Evolutionary conservation across 1,140 invertebrate species (phyloP).

Genomic region (Metopolophium dirhodum): DNA sequence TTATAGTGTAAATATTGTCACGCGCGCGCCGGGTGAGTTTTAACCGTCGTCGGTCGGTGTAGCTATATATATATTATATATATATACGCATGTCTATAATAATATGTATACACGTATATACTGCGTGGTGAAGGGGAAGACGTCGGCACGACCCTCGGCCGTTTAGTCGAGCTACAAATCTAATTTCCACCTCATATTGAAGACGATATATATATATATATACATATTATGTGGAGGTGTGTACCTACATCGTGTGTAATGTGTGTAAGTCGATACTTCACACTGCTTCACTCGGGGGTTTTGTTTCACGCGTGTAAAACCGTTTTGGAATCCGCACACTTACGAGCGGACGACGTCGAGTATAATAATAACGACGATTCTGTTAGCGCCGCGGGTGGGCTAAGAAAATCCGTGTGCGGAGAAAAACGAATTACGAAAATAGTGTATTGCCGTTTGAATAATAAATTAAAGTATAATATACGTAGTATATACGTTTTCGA

Average conservation of each 20-base stretch:
- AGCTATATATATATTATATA: background rate
- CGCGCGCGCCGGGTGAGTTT: background rate
- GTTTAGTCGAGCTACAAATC: slow-evolving; percentile 53
- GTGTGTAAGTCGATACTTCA: slow-evolving; percentile 34
- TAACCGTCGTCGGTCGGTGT: background rate
- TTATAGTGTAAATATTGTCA: slow-evolving; percentile 28
- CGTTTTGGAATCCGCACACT: background rate
- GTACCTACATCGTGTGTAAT: background rate
- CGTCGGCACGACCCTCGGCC: slow-evolving; percentile 20
- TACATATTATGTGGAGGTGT: background rate
- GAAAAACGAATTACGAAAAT: background rate
- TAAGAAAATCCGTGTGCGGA: background rate
- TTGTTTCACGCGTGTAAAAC: background rate
- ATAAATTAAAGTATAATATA: background rate
- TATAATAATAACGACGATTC: background rate
- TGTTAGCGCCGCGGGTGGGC: background rate
- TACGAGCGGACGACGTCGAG: background rate
- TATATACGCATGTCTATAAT: background rate
- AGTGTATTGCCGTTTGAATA: background rate
- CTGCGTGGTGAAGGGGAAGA: background rate
- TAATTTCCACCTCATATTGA: slow-evolving; percentile 49
- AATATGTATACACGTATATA: background rate
- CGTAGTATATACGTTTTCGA: background rate
- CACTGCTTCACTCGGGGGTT: background rate
- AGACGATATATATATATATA: background rate